Evolutionary conservation across 2,113 vertebrate species (phyloP).

Genomic region (Melierax canorus): DNA sequence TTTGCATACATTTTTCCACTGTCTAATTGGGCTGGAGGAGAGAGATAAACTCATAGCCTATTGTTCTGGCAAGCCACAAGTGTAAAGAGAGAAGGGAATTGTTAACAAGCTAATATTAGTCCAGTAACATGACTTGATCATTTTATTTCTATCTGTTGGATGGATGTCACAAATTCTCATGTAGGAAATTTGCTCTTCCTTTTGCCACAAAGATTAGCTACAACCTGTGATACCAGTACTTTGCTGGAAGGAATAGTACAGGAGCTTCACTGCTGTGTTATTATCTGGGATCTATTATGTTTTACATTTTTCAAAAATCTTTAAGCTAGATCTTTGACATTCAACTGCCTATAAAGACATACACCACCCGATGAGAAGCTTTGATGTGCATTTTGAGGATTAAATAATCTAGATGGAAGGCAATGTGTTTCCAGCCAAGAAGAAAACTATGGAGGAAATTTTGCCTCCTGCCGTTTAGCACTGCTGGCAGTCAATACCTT

Average conservation of each 20-base stretch:
- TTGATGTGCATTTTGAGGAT: conserved; percentile 96
- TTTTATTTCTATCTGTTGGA: conserved; percentile 58
- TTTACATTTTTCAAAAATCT: conserved; percentile 90
- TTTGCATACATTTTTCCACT: conserved; percentile 58
- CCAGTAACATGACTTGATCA: conserved; percentile 51
- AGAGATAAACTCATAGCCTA: conserved; percentile 59
- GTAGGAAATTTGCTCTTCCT: conserved; percentile 52
- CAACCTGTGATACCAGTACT: conserved; percentile 58
- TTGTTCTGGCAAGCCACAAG: conserved; percentile 63
- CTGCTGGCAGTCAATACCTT: conserved; percentile 84
- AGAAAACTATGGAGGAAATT: conserved; percentile 88
- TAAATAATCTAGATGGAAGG: conserved; percentile 95
- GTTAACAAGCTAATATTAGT: conserved; percentile 62
- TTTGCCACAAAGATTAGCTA: conserved; percentile 70
- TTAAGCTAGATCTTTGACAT: conserved; percentile 90
- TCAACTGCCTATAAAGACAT: conserved; percentile 86
- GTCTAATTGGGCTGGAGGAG: conserved; percentile 65
- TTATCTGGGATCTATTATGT: conserved; percentile 90
- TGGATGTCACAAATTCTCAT: conserved; percentile 48
- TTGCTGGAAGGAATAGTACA: conserved; percentile 76
- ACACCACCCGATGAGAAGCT: conserved; percentile 87
- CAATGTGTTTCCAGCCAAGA: conserved; percentile 86
- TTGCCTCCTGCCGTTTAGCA: conserved; percentile 85
- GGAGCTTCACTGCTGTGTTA: conserved; percentile 83
- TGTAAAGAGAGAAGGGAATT: conserved; percentile 51